Evolutionary conservation across 2,113 vertebrate genomes (phyloP), one percentile per base, ranked within the genome.

Genomic region (Daphoenositta chrysoptera): DNA sequence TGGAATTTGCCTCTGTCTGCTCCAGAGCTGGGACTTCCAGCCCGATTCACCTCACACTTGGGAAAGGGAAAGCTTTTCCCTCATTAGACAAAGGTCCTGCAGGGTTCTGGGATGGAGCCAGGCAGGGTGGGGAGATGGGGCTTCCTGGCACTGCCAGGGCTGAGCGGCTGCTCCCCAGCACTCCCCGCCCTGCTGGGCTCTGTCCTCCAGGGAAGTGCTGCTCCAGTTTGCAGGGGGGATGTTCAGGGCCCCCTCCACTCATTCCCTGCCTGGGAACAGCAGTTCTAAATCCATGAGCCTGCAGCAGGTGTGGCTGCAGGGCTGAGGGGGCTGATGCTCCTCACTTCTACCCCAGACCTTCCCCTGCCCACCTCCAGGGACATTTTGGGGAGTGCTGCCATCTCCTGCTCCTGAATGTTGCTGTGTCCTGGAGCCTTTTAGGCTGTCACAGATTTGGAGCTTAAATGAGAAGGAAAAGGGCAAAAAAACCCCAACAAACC

Each of bases 401-500:
- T 40, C 57, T 23, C 56, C 58, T 39, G 54, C 80, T 40, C 51
- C 71, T 19, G 23, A 26, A 10, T 7, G n/a, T 39, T 50, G 7
- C 58, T n/a, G 54, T 70, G 63, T 44, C 69, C 35, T 18, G 30
- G 27, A 20, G 8, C 15, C 9, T 58, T 57, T 50, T 44, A 37
- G 10, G 40, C 42, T 65, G 19, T 22, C 56, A 63, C 11, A 5
- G 61, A 21, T 35, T 83, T 79, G 68, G 37, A 53, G 40, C 31
- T 79, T 76, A 64, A 64, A 39, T 51, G 39, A 30, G 28, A 27
- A 66, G 31, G 17, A 28, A 30, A 54, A 66, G 19, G 4, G 15
- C 4, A 7, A 2, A 9, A 51, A 65, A 19, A 7, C 8, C 0
- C 5, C 23, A 2, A 22, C 44, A 54, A 54, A 9, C 2, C 9